A percentile compares a stretch with the other conserved stretches of the same genome.
phyloP scores from a whole-genome alignment of 2,113 vertebrate species.

The Cheirogaleus medius region DNA sequence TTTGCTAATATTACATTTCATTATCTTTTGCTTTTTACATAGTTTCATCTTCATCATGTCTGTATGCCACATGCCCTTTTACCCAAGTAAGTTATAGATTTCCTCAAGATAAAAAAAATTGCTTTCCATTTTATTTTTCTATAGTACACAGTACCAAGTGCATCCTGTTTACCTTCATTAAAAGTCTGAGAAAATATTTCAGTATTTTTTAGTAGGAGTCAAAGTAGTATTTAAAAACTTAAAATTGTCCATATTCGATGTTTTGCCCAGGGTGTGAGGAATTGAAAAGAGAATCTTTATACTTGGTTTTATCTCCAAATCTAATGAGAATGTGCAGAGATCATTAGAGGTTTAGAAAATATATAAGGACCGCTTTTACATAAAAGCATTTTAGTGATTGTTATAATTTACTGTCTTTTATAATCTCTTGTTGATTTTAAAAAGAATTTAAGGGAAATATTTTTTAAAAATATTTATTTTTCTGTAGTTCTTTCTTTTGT shows the following conservation, averaged over 20 bases:
- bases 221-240: not conserved
- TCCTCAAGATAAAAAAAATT: not conserved
- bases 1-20: not conserved
- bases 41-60: not conserved
- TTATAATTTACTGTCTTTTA: slow-evolving; percentile 20
- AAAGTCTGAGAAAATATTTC: not conserved
- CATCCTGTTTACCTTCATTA: not conserved
- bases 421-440: not conserved
- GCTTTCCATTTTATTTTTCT: not conserved
- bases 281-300: not conserved
- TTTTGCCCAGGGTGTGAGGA: not conserved
- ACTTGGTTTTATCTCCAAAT: not conserved
- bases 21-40: not conserved
- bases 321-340: not conserved
- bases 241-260: not conserved
- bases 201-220: not conserved
- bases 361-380: not conserved
- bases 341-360: slow-evolving; percentile 33
- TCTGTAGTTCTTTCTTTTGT: not conserved
- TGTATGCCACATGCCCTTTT: not conserved
- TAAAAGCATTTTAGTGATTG: slow-evolving; percentile 22
- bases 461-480: not conserved
- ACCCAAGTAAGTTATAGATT: not conserved
- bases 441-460: not conserved
- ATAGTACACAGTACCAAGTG: not conserved